Evolutionary conservation across 2,797 vertebrate genomes (phyloP), one percentile per base, ranked within the genome.

Genomic region (Leptoclinus maculatus): DNA sequence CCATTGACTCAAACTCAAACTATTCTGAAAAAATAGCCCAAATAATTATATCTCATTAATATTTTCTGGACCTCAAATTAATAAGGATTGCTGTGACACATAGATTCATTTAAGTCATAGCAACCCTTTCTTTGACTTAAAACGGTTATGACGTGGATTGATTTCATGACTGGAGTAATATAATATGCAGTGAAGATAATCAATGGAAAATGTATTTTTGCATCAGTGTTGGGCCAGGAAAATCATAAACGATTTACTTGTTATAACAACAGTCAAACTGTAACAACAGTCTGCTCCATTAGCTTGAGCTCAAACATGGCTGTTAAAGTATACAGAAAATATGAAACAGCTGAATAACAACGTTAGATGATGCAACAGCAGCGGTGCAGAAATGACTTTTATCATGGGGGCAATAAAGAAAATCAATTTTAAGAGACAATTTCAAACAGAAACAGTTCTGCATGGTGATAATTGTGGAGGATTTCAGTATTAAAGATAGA

Each of bases 1-100:
- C 32, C 39, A 34, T 14, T 38, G 65, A 80, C 36, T 29, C 34
- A 68, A 43, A n/a, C 14, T 59, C 3, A 38, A 79, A 23, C 13
- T 43, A 36, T 45, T 41, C 34, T 34, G 39, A 57, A 41, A 16
- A 27, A 34, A 27, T 36, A 36, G 34, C 34, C 34, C 9, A 47
- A 54, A 51, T 21, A 41, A 41, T 1, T 9, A 9, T 36, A 7
- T 36, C 7, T 36, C 34, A 36, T 19, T 47, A 7, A 19, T 45
- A 45, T 45, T 56, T 11, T 34, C 56, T 21, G 17, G 5, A 58
- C 56, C 17, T 58, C 29, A 5, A 0, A 34, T 34, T 5, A 11
- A 32, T 32, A 21, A 58, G 29, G 9, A 34, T 21, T 34, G 29
- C 9, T 34, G 19, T 58, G 29, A 58, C 54, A 58, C 10, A 58